Evolutionary conservation across 2,797 vertebrate genomes (phyloP).

Genomic region (Alca torda): DNA sequence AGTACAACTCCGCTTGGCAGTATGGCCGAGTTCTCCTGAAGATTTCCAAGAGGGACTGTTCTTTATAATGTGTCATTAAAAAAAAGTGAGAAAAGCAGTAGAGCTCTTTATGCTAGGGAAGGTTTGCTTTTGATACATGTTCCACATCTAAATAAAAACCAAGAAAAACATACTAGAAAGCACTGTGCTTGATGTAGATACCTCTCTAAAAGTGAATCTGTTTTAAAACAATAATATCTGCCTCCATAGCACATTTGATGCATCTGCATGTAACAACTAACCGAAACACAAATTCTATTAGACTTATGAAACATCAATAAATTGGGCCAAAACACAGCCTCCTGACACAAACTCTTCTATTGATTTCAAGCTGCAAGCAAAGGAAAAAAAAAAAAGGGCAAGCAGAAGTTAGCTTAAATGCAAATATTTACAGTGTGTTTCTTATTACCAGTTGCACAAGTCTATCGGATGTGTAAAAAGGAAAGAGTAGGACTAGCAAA

Average conservation of each 20-base stretch:
- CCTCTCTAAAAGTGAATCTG: neutral
- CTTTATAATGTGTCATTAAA: neutral
- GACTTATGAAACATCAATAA: neutral
- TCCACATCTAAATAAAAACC: neutral
- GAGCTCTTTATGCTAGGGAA: neutral
- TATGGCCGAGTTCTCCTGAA: neutral
- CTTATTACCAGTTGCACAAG: neutral
- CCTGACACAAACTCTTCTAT: neutral
- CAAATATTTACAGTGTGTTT: neutral
- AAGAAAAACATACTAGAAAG: neutral
- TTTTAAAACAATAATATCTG: neutral
- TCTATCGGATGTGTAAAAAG: neutral
- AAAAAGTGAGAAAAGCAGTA: neutral
- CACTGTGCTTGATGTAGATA: neutral
- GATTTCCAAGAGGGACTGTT: neutral
- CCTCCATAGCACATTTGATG: neutral
- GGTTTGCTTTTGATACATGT: neutral
- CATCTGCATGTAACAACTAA: neutral
- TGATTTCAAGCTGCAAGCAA: neutral
- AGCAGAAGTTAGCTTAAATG: neutral
- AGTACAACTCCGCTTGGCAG: neutral
- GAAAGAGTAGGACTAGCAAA: neutral
- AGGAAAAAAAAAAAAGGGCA: neutral
- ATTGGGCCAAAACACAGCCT: neutral
- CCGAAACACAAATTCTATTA: rapidly evolving